Evolutionary conservation across 2,797 vertebrate species (phyloP), one percentile per base, ranked within the genome.

Genomic region (Darevskia mixta): DNA sequence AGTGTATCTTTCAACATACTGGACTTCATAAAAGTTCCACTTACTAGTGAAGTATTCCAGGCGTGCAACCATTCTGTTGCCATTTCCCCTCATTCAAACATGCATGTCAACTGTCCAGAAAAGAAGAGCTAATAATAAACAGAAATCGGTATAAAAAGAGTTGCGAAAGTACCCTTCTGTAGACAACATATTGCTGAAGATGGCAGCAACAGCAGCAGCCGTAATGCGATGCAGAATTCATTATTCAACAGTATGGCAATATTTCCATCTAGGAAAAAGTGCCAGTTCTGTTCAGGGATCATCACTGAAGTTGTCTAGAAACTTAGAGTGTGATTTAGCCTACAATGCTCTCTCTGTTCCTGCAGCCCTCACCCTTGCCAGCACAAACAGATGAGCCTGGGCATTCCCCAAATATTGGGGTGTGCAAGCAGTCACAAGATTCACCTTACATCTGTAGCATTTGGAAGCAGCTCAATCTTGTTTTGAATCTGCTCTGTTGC

Each of bases 131-230:
- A 67, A 79, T 82, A 85, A 91, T 0, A 66, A 66, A 61, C 69
- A 92, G 85, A 90, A 93, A 45, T 92, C 88, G 45, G 77, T 82
- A 61, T 87, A 78, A 73, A 38, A 76, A 82, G 25, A 38, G 15
- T 87, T 86, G 45, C 17, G 79, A 77, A 35, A 91, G 79, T 91
- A 64, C 17, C 29, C 87, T 35, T n/a, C 25, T 18, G 76, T 10
- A 88, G 79, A 83, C 83, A 89, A 11, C 32, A 2, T 64, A 27
- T 86, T 83, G 55, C 75, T 86, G 81, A 89, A 88, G 76, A 90
- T 83, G 86, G 86, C 35, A 73, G 69, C 32, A 61, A 2, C 86
- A 73, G 69, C 86, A 80, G 87, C 87, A 5, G 78, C 90, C 38
- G 61, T 64, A 64, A 77, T 58, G 66, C 3, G 87, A 88, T 4